Conservation (phyloP, 1,140 invertebrate species). For the Galleria mellonella region DNA sequence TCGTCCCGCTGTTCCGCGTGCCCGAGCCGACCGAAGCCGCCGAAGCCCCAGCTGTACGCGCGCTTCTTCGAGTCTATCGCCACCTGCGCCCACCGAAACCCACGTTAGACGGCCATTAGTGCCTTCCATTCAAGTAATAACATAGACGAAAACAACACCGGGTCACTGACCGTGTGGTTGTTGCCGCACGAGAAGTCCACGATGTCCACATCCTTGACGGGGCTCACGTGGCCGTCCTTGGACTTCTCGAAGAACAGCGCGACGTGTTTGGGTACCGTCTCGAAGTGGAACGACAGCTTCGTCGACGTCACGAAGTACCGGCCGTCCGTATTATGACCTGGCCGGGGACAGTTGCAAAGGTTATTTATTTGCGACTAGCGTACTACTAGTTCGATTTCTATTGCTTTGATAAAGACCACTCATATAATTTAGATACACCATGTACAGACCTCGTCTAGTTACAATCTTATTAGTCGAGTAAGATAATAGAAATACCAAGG, state of each 20-base stretch:
- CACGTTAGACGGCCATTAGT: too few species aligned
- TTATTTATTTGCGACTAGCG: too few species aligned
- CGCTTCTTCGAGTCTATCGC: constrained; percentile 91
- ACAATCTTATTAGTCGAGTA: too few species aligned
- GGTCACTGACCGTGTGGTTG: constrained; percentile 87
- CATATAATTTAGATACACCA: too few species aligned
- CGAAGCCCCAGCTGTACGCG: constrained; percentile 95
- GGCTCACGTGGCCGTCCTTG: constrained; percentile 89
- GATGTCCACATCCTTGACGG: constrained; percentile 90
- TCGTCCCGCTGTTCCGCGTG: constrained; percentile 95
- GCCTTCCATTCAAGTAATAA: too few species aligned
- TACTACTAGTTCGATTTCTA: too few species aligned
- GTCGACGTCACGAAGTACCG: constrained; percentile 94
- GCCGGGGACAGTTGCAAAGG: too few species aligned
- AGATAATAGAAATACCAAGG: too few species aligned
- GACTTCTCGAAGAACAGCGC: constrained; percentile 91
- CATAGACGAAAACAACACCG: too few species aligned
- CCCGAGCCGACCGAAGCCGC: constrained; percentile 93
- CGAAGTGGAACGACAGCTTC: constrained; percentile 90
- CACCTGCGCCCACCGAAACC: constrained; percentile 71
- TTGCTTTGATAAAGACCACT: too few species aligned
- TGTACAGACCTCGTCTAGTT: too few species aligned
- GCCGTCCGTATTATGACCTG: constrained; percentile 94
- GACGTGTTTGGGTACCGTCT: constrained; percentile 88
- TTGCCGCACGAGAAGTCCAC: constrained; percentile 92